Conservation (phyloP, 2,888 invertebrate genomes). For the Xanthia togata region DNA sequence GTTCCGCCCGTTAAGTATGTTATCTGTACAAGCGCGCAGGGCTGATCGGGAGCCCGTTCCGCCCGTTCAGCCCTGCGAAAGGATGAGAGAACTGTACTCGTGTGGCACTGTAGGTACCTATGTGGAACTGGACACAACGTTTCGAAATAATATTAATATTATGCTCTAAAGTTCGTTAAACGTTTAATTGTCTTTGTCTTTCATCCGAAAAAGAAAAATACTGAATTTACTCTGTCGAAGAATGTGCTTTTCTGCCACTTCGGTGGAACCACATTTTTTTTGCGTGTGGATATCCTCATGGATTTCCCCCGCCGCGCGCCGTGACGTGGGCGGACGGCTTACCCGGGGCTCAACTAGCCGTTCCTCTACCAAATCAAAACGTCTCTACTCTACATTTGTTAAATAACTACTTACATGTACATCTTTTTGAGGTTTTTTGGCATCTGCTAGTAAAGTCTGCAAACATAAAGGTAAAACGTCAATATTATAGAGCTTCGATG, state of each 20-base stretch:
- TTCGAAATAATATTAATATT: not conserved
- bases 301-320: not conserved
- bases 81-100: not conserved
- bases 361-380: not conserved
- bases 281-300: not conserved
- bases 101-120: no score
- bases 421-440: constrained; percentile 96
- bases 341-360: not conserved
- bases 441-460: constrained; percentile 94
- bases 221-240: not conserved
- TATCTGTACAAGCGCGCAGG: not conserved
- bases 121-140: not conserved
- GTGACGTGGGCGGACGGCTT: not conserved
- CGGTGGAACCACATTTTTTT: not conserved
- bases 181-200: no score
- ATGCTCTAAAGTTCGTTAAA: not conserved
- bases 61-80: no score
- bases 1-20: no score
- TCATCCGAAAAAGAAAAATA: not conserved
- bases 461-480: constrained; percentile 73
- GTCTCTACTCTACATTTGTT: not conserved
- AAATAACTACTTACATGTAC: constrained; percentile 92
- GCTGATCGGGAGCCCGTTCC: no score
- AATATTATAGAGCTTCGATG: not conserved
- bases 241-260: not conserved